These are phyloP conservation scores for Atta colombica DNA, from an alignment of 1,140 invertebrate species.

Conservation along the genomic window DNA sequence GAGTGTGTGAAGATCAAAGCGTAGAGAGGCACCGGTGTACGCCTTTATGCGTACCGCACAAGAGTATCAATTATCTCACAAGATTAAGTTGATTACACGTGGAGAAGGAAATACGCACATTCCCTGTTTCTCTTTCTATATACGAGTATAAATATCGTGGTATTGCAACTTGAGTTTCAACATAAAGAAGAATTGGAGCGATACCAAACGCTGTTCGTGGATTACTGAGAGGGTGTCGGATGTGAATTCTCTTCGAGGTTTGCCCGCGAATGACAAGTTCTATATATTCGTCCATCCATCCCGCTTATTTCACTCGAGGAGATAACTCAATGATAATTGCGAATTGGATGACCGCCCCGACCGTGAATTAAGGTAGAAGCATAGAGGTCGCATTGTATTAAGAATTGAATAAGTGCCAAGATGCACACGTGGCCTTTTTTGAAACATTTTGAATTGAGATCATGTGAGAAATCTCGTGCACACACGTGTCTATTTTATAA, in stretches of 20 bases:
- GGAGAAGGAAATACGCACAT: not conserved
- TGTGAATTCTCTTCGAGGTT: not conserved
- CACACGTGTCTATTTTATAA: not conserved
- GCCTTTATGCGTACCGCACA: constrained; percentile 2
- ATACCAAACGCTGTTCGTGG: not conserved
- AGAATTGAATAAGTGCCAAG: constrained; percentile 33
- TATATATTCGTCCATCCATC: not conserved
- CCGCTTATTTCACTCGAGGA: not conserved
- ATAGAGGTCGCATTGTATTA: not conserved
- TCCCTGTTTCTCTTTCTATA: not conserved
- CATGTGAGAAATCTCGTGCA: not conserved
- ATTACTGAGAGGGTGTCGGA: not conserved
- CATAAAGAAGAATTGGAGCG: not conserved
- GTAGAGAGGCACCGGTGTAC: constrained; percentile 1
- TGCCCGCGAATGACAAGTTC: not conserved
- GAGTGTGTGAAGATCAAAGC: constrained; percentile 31
- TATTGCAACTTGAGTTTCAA: not conserved
- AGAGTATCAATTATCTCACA: constrained; percentile 19
- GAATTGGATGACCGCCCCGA: constrained; percentile 37
- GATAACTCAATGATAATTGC: not conserved
- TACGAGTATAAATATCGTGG: not conserved
- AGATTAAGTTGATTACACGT: constrained; percentile 39
- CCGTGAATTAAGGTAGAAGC: not conserved
- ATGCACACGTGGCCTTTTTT: constrained; percentile 31
- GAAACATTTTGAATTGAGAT: not conserved